Conservation (phyloP, 1,140 invertebrate species). For the Monochamus saltuarius region DNA sequence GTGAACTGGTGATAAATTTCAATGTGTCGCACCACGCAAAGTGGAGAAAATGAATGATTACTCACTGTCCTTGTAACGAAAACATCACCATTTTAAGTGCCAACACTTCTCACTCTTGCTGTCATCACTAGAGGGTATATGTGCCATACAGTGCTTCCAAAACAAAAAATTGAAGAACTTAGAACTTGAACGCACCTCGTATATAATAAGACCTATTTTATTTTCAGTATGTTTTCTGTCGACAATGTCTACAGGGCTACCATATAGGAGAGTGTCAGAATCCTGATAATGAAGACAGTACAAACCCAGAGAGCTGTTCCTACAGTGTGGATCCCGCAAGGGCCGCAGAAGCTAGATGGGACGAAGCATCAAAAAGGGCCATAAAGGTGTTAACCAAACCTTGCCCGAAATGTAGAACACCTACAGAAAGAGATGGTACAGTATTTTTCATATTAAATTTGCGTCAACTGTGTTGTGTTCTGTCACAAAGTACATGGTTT, state of each 20-base stretch:
- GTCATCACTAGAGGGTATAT: no score
- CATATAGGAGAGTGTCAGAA: slow-evolving; percentile 73
- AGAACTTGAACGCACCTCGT: no score
- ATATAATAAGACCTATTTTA: slow-evolving; percentile 15
- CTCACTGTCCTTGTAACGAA: no score
- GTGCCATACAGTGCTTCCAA: no score
- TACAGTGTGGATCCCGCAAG: slow-evolving; percentile 64
- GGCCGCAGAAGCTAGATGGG: slow-evolving; percentile 69
- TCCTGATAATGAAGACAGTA: slow-evolving; percentile 46
- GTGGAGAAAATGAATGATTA: no score
- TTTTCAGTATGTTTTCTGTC: slow-evolving; percentile 78
- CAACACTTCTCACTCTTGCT: no score
- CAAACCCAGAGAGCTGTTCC: slow-evolving; percentile 49
- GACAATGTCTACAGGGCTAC: slow-evolving; percentile 75
- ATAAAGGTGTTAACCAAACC: slow-evolving; percentile 83
- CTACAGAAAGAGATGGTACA: slow-evolving; percentile 79
- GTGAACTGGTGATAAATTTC: no score
- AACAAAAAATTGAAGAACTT: no score
- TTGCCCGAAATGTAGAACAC: slow-evolving; percentile 83
- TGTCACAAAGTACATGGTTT: neutral
- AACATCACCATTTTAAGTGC: no score
- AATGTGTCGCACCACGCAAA: no score
- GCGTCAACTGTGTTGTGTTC: neutral
- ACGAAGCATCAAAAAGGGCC: slow-evolving; percentile 63
- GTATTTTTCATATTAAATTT: neutral